Conservation (phyloP, 2,113 vertebrate genomes). For the Tachysurus fulvidraco region DNA sequence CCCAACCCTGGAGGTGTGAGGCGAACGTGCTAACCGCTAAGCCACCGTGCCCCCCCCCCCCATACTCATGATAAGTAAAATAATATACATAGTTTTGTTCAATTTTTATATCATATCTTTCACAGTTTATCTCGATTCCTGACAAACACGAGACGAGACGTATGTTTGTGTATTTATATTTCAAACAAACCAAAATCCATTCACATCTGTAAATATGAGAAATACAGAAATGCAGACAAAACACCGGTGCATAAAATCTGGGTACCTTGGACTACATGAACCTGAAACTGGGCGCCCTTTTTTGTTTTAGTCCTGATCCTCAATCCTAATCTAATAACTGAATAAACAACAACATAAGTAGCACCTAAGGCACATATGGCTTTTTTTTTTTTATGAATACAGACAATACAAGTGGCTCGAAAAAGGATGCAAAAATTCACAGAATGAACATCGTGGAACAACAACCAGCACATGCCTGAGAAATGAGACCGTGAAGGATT, state of each 20-base stretch:
- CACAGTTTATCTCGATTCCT: too few species aligned
- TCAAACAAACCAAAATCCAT: not conserved
- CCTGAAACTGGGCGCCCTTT: not conserved
- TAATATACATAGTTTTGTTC: too few species aligned
- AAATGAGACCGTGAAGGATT: not conserved
- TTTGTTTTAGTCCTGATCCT: not conserved
- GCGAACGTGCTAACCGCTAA: too few species aligned
- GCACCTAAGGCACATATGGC: slow-evolving; percentile 4
- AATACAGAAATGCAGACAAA: slow-evolving; percentile 29
- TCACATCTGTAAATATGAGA: slow-evolving; percentile 31
- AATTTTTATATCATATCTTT: not conserved
- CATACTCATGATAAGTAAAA: not conserved
- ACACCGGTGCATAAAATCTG: not conserved
- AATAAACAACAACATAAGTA: slow-evolving; percentile 2
- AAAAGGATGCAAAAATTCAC: not conserved
- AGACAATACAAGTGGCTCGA: not conserved
- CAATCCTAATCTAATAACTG: not conserved
- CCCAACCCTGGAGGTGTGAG: too few species aligned
- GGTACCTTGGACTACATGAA: too few species aligned
- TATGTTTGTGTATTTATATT: not conserved
- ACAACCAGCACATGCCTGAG: not conserved
- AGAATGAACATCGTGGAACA: not conserved
- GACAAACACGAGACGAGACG: not conserved
- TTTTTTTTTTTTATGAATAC: not conserved
- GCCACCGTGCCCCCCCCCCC: too few species aligned